A percentile compares a stretch with the other conserved stretches of the same genome.
Conservation (phyloP, 2,113 vertebrate genomes). For the Rhynchomys soricoides region DNA sequence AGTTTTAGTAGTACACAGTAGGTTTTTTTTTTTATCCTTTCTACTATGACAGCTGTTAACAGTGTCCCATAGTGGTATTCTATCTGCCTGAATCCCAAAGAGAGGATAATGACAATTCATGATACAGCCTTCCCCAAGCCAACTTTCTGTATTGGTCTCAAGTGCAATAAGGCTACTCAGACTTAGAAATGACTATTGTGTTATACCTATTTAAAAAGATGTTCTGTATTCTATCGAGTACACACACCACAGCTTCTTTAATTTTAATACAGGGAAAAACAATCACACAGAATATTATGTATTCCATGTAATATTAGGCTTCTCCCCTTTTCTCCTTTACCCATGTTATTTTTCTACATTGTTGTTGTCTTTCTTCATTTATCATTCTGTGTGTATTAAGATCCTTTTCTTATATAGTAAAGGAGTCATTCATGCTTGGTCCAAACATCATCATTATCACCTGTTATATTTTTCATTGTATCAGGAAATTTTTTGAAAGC, state of each 20-base stretch:
- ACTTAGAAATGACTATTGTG: background rate
- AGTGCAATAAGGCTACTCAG: background rate
- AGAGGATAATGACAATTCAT: background rate
- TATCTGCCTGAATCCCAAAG: background rate
- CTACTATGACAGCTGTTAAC: background rate
- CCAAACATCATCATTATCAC: conserved; percentile 53
- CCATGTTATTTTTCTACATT: conserved; percentile 30
- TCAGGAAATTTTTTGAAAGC: conserved; percentile 60
- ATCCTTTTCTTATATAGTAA: conserved; percentile 10
- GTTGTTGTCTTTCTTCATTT: conserved; percentile 22
- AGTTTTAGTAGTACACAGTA: background rate
- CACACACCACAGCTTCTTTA: background rate
- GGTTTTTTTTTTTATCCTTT: background rate
- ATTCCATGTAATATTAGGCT: background rate
- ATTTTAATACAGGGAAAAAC: background rate
- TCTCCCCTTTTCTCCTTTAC: background rate
- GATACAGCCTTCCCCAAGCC: background rate
- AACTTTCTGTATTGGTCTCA: conserved; percentile 33
- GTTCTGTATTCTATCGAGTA: background rate
- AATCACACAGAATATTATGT: background rate
- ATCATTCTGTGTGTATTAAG: background rate
- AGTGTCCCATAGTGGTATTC: background rate
- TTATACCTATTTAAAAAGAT: background rate
- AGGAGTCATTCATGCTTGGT: background rate
- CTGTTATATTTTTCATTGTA: conserved; percentile 58